Evolutionary conservation across 2,113 vertebrate genomes (phyloP).

Genomic region (Neodontobutis hainanensis): DNA sequence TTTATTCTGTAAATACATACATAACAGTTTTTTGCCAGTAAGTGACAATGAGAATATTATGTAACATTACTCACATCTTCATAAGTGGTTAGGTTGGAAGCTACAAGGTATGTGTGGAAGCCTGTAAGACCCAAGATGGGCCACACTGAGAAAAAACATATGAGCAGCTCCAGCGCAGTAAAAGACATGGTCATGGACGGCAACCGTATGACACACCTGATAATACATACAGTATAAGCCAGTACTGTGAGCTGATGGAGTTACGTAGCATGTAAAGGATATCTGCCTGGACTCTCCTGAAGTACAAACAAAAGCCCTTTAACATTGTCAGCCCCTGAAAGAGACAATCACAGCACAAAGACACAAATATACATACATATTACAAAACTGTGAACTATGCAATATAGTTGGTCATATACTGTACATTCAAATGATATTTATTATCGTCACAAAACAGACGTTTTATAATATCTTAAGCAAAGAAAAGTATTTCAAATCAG

Average conservation of each 20-base stretch:
- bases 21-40: not conserved
- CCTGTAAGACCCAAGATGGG: constrained; percentile 98
- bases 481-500: too few relatives aligned
- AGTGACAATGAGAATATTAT: not conserved
- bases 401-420: too few relatives aligned
- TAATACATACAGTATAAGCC: not conserved
- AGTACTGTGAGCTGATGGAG: not conserved
- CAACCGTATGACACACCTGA: not conserved
- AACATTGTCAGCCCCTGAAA: constrained; percentile 84
- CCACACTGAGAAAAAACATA: constrained; percentile 98
- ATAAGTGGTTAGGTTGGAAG: constrained; percentile 94
- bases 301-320: constrained; percentile 85
- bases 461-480: too few relatives aligned
- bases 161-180: constrained; percentile 91
- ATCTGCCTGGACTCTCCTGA: constrained; percentile 94
- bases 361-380: not conserved
- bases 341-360: not conserved
- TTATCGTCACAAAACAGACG: too few relatives aligned
- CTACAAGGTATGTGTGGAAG: constrained; percentile 96
- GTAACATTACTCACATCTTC: constrained; percentile 88
- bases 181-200: constrained; percentile 81
- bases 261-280: constrained; percentile 83
- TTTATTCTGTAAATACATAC: constrained; percentile 84
- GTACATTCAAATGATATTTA: too few relatives aligned
- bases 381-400: too few relatives aligned